Percentiles rank a stretch among this genome's conserved stretches.
Conservation (phyloP, 2,888 invertebrate species). For the Zhengitettix transpicula region DNA sequence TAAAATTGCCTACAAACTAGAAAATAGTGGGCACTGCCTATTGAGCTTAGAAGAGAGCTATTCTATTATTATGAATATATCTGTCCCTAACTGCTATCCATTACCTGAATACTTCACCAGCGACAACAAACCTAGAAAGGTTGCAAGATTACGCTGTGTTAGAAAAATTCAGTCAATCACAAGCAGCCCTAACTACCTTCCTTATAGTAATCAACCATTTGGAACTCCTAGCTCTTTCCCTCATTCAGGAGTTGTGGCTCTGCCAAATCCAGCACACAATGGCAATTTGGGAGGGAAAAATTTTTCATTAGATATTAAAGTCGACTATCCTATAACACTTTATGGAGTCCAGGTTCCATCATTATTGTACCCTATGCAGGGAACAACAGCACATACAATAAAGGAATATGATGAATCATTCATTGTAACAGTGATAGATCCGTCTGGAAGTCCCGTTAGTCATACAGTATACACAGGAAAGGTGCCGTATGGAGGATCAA, state of each 20-base stretch:
- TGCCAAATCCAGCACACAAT: conserved; percentile 1
- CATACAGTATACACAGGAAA: conserved; percentile 2
- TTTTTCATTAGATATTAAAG: conserved; percentile 4
- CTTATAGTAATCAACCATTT: background rate
- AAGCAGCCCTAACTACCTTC: background rate
- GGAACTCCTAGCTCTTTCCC: background rate
- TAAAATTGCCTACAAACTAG: background rate
- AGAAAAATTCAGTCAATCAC: background rate
- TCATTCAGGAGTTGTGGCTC: background rate
- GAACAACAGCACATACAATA: background rate
- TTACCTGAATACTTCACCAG: conserved; percentile 1
- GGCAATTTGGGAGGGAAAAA: conserved; percentile 3
- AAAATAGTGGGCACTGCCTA: background rate
- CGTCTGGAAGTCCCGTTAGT: conserved; percentile 3
- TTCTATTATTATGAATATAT: conserved; percentile 3
- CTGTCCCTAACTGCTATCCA: conserved; percentile 1
- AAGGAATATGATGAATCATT: conserved; percentile 6
- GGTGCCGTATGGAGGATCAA: background rate
- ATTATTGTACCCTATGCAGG: background rate
- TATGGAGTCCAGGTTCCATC: conserved; percentile 6
- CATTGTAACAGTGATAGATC: conserved; percentile 4
- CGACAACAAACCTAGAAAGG: conserved; percentile 1
- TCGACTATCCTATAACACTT: conserved; percentile 4
- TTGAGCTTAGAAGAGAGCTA: conserved; percentile 4
- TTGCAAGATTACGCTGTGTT: conserved; percentile 3